These are phyloP conservation scores for Nephrotoma flavescens DNA, from an alignment of 2,888 invertebrate genomes.

Conservation along the genomic window DNA sequence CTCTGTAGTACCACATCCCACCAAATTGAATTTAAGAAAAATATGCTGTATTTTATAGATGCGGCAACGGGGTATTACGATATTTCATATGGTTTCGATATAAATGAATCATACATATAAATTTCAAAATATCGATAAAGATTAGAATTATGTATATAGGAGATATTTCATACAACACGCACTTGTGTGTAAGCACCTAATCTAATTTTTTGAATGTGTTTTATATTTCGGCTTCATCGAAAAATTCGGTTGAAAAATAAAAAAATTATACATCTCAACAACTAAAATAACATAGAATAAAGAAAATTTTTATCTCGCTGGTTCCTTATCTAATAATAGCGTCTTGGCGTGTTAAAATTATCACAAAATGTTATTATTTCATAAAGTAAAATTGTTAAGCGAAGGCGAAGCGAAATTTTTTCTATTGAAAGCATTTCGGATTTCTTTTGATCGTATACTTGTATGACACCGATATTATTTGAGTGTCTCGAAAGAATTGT, in stretches of 20 bases:
- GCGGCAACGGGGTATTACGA: background rate
- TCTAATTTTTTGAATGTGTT: background rate
- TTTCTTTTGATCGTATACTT: background rate
- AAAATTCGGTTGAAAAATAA: background rate
- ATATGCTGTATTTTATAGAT: background rate
- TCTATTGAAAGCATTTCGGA: background rate
- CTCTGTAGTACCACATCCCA: background rate
- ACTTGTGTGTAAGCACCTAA: background rate
- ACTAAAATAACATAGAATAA: background rate
- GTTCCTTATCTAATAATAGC: background rate
- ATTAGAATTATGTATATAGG: background rate
- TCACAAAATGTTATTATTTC: background rate
- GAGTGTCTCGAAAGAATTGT: background rate
- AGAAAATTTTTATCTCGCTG: background rate
- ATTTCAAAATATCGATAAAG: background rate
- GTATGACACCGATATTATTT: background rate
- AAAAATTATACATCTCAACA: background rate
- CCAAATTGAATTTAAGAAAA: background rate
- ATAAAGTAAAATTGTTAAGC: background rate
- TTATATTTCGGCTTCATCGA: background rate
- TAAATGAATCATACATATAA: background rate
- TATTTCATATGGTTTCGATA: background rate
- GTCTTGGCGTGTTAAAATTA: background rate
- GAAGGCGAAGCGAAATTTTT: background rate
- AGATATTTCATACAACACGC: background rate